Conservation (phyloP, 2,797 vertebrate genomes). For the Philypnodon macrostomus region DNA sequence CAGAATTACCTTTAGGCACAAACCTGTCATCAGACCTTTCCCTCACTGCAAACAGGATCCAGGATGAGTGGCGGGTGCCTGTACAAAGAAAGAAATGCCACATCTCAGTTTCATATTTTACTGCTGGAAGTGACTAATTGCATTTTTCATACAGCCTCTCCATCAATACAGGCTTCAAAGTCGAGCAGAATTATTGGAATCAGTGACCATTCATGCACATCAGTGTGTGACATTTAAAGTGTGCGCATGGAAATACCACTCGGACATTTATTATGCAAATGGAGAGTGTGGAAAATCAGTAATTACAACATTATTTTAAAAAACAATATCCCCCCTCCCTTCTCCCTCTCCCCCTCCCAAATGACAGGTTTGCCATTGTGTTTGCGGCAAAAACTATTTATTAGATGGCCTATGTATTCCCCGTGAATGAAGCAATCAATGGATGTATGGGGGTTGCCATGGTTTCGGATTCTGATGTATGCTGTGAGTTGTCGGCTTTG, state of each 20-base stretch:
- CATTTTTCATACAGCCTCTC: conserved; percentile 22
- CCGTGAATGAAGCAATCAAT: conserved; percentile 28
- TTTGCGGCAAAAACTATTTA: conserved; percentile 30
- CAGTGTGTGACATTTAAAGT: conserved; percentile 47
- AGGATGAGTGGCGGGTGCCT: not conserved
- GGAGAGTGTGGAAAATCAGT: conserved; percentile 20
- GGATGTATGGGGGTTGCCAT: conserved; percentile 55
- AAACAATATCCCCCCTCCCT: no score
- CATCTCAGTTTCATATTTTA: conserved; percentile 2
- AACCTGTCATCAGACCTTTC: not conserved
- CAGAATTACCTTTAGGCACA: not conserved
- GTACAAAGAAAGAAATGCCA: not conserved
- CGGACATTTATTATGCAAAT: conserved; percentile 43
- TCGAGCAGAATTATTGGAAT: conserved; percentile 24
- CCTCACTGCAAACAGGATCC: not conserved
- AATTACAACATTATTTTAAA: conserved; percentile 40
- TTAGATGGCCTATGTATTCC: conserved; percentile 23
- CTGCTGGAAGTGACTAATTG: conserved; percentile 11
- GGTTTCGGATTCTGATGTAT: conserved; percentile 44
- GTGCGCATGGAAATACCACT: conserved; percentile 26
- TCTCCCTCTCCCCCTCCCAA: not conserved
- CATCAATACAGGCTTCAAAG: conserved; percentile 30
- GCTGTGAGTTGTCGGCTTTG: conserved; percentile 36
- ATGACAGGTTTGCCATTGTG: conserved; percentile 17
- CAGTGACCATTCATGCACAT: conserved; percentile 38